Conservation (phyloP, 2,888 invertebrate genomes). For the Thera obeliscata region DNA sequence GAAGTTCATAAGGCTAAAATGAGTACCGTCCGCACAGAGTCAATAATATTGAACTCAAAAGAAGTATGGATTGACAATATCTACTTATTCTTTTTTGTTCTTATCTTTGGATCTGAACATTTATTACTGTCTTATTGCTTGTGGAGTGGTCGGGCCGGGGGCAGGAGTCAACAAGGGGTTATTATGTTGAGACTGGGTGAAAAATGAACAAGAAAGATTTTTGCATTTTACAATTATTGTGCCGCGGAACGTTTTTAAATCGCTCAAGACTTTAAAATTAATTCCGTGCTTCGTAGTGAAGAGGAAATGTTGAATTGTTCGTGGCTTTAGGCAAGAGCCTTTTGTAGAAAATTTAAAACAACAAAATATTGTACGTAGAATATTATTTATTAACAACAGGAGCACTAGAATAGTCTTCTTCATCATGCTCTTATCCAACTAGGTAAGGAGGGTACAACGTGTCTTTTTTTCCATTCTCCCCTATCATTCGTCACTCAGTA, state of each 20-base stretch:
- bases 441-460: too few relatives aligned
- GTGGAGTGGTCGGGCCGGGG: slow-evolving; percentile 76
- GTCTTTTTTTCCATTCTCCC: too few relatives aligned
- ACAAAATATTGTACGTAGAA: too few relatives aligned
- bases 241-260: slow-evolving; percentile 53
- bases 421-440: too few relatives aligned
- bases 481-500: too few relatives aligned
- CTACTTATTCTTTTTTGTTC: slow-evolving; percentile 78
- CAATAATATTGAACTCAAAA: slow-evolving; percentile 75
- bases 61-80: slow-evolving; percentile 72
- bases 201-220: slow-evolving; percentile 77
- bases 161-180: slow-evolving; percentile 78
- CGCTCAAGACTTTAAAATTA: slow-evolving; percentile 50
- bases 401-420: too few relatives aligned
- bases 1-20: slow-evolving; percentile 57
- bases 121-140: slow-evolving; percentile 83
- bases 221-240: slow-evolving; percentile 65
- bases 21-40: slow-evolving; percentile 53
- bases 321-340: not conserved
- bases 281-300: slow-evolving; percentile 38
- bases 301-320: slow-evolving; percentile 29
- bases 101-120: slow-evolving; percentile 78
- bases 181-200: slow-evolving; percentile 79
- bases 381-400: too few relatives aligned
- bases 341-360: too few relatives aligned